A percentile compares a stretch with the other conserved stretches of the same genome.
Conservation (phyloP, 2,113 vertebrate genomes). For the Lates calcarifer region DNA sequence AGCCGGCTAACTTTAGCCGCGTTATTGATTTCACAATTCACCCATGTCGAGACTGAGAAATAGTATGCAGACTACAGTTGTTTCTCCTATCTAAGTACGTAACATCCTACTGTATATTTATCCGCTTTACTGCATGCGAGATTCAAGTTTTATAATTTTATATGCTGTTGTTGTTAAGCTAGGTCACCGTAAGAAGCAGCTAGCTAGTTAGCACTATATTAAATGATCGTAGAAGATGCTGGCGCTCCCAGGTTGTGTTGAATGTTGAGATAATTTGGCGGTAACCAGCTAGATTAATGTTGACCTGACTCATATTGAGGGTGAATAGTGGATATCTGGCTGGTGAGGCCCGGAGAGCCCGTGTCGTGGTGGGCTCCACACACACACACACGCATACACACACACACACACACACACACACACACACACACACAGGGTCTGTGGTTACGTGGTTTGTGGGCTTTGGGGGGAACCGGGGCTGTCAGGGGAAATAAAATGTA, state of each 20-base stretch:
- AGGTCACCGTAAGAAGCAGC: constrained; percentile 26
- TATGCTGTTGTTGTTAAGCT: constrained; percentile 25
- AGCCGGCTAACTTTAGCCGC: constrained; percentile 71
- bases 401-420: not conserved
- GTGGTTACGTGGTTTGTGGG: not conserved
- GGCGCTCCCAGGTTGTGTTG: fast-evolving
- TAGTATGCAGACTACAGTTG: fast-evolving
- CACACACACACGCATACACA: no score
- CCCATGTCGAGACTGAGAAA: not conserved
- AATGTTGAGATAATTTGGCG: fast-evolving
- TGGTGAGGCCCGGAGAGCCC: not conserved
- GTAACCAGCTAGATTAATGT: fast-evolving
- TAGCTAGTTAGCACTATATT: constrained; percentile 27
- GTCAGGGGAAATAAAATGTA: not conserved
- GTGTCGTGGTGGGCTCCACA: constrained; percentile 11
- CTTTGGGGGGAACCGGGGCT: not conserved
- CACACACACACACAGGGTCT: not conserved
- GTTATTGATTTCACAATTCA: constrained; percentile 9
- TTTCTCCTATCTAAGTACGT: fast-evolving
- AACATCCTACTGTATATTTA: fast-evolving
- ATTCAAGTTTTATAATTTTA: not conserved
- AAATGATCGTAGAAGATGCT: not conserved
- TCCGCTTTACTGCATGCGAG: fast-evolving
- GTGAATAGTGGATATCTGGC: fast-evolving
- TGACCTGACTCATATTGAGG: fast-evolving